Evolutionary conservation across 2,888 invertebrate species (phyloP), one percentile per base, ranked within the genome.

Genomic region (Ochlodes sylvanus): DNA sequence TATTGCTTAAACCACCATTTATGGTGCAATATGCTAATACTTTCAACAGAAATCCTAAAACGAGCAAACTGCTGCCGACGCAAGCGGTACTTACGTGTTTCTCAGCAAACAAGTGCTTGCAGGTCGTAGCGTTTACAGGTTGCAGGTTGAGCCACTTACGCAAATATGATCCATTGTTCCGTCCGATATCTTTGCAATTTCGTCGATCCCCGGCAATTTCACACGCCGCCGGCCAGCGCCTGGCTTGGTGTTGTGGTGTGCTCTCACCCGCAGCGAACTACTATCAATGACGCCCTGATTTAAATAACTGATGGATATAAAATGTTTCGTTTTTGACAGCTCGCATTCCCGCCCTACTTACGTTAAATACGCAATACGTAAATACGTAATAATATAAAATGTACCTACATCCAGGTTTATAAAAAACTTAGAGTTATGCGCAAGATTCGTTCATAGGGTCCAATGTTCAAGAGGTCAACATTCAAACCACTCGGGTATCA

Each of bases 191-290:
- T 73, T 72, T 60, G 76, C 73, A 81, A 82, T 82, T 84, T 79
- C 77, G 78, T 79, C 77, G 78, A 78, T 82, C 79, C 76, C 74
- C 76, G 77, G 77, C 82, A 83, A 86, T 86, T 86, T 86, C 79
- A 82, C 82, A 77, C 76, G 77, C 73, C 79, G 83, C 70, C 82
- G 80, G 68, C 63, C 76, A 60, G n/a, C 55, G 44, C 47, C 76
- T 72, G 74, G 73, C n/a, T n/a, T n/a, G 75, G 75, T 76, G 76
- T 77, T 77, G 75, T 74, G 72, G 73, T 72, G 75, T 71, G 71
- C 76, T 71, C 69, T 75, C 74, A 73, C 72, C 71, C 75, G 71
- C 44, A 54, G 27, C 70, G 73, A 75, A 72, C 54, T 60, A 68
- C 71, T 73, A 69, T 27, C 27, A 27, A 27, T 70, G 74, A 72